Base-by-base conservation (phyloP, 2,888 invertebrate species). In the Pseudococcus viburni region DNA sequence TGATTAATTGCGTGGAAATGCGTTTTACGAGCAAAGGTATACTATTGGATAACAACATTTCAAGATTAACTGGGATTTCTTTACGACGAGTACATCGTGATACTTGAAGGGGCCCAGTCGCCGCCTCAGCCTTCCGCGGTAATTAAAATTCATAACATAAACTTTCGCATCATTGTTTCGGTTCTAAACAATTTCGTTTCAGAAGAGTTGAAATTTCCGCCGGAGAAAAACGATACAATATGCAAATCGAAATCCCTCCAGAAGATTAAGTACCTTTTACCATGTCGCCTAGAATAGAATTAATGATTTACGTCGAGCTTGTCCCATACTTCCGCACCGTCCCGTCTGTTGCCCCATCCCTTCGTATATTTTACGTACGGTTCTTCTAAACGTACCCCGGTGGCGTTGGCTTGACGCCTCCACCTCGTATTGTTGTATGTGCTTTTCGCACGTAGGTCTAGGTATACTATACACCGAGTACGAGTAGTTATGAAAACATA, bases 251-350 rank as follows among this genome's bases (percentile, higher is more conserved):
- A 80, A 80, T 80, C 80, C 46, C 80, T 42, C 42, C 42, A 80
- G 80, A 80, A 80, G 80, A 80, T 80, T 80, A 80, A 80, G 80
- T 80, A 80, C 80, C 80, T 80, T 80, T 80, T 80, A 80, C 80
- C 80, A 42, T 80, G 80, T 80, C 80, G 80, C 80, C 80, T 42
- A 42, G 80, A 80, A 80, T 80, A 80, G 80, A 80, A 80, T 80
- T 80, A 80, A 80, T 80, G 80, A 80, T 80, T 80, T 80, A 80
- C 80, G 80, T 80, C 80, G 80, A 80, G 80, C 80, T 80, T 42
- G 80, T 73, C 80, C 80, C 39, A 59, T 59, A 59, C 59, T 59
- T 59, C 59, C 59, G 59, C 59, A 8, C 19, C 11, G 7, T 19
- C 19, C 19, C 19, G 7, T n/a, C 26, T 33, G 26, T 19, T 59